Evolutionary conservation across 2,113 vertebrate species (phyloP).

Genomic region (Scomber scombrus): DNA sequence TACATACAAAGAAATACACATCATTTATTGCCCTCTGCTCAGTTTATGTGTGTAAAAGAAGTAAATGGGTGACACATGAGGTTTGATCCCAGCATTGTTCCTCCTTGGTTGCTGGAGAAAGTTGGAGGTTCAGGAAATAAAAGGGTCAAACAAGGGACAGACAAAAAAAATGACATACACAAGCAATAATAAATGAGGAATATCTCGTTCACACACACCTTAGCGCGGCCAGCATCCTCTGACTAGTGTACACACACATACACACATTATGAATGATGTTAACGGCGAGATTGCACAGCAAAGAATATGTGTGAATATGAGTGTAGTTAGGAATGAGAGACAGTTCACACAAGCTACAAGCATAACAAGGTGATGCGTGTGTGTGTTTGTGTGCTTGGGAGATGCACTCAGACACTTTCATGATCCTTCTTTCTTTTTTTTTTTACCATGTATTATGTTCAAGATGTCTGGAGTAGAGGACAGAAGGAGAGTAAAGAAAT

Average conservation of each 20-base stretch:
- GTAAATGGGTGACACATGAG: conserved; percentile 30
- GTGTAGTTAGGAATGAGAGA: conserved; percentile 23
- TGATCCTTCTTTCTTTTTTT: background rate
- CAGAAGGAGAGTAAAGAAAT: conserved; percentile 23
- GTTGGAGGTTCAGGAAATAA: background rate
- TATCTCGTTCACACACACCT: conserved; percentile 84
- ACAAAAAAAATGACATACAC: conserved; percentile 28
- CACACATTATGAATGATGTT: conserved; percentile 73
- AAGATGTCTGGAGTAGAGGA: conserved; percentile 48
- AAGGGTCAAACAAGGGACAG: background rate
- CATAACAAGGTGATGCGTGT: background rate
- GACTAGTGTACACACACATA: conserved; percentile 77
- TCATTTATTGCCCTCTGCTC: background rate
- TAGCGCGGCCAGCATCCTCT: conserved; percentile 88
- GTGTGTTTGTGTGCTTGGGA: conserved; percentile 17
- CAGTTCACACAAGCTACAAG: conserved; percentile 14
- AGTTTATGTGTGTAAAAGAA: background rate
- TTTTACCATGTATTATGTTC: conserved; percentile 46
- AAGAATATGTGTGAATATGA: conserved; percentile 43
- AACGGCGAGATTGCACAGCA: conserved; percentile 51
- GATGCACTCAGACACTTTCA: conserved; percentile 32
- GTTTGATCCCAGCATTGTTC: conserved; percentile 28
- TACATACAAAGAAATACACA: background rate
- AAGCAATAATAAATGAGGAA: conserved; percentile 55
- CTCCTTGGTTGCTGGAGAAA: conserved; percentile 32